These are phyloP conservation scores for Pachycephus smyrnensis DNA, from an alignment of 2,888 invertebrate genomes.

Conservation along the genomic window DNA sequence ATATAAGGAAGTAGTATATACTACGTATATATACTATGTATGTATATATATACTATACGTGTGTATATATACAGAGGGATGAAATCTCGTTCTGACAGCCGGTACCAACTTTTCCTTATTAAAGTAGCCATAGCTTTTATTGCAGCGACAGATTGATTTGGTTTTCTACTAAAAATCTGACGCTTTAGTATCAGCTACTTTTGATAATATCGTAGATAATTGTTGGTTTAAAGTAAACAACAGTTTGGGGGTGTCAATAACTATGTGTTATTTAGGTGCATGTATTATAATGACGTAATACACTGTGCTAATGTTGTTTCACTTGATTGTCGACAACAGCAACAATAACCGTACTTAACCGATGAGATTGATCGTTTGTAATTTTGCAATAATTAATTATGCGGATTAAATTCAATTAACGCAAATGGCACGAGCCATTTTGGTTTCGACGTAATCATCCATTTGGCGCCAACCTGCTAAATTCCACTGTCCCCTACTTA, in stretches of 20 bases:
- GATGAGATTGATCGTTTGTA: not conserved
- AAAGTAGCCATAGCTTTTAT: not conserved
- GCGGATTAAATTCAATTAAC: not conserved
- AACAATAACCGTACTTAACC: not conserved
- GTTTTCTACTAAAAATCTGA: not conserved
- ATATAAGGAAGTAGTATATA: not conserved
- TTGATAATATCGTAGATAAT: not conserved
- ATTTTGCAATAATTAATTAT: not conserved
- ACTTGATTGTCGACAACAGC: not conserved
- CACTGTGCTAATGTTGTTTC: not conserved
- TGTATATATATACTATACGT: too few species aligned
- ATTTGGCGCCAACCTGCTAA: constrained; percentile 22
- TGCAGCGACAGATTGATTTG: not conserved
- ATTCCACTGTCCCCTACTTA: constrained; percentile 11
- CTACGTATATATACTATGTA: not conserved
- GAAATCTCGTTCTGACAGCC: not conserved
- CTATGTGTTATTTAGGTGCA: not conserved
- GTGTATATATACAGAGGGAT: not conserved
- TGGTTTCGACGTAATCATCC: constrained; percentile 11
- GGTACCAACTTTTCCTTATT: not conserved
- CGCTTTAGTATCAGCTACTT: not conserved
- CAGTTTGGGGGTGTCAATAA: not conserved
- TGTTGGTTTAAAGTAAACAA: not conserved
- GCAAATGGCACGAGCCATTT: constrained; percentile 8
- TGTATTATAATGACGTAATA: not conserved